Evolutionary conservation across 1,140 invertebrate species (phyloP).

Genomic region (Aphelenchoides besseyi): DNA sequence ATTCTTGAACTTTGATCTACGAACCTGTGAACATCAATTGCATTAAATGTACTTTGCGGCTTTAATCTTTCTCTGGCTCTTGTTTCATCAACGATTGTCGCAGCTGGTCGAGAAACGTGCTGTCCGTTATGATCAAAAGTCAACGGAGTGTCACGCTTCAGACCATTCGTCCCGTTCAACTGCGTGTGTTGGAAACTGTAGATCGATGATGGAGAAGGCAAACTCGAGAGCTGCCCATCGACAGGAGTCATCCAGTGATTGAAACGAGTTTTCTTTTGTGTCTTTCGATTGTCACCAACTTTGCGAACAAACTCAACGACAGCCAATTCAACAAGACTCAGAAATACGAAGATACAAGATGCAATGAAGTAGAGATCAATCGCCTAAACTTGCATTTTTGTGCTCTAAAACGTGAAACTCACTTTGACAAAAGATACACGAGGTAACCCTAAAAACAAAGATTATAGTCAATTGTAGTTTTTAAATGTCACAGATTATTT

Average conservation of each 20-base stretch:
- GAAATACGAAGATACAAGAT: conserved; percentile 65
- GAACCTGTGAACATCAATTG: no score
- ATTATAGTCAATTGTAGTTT: no score
- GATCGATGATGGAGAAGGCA: not conserved
- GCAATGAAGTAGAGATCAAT: conserved; percentile 64
- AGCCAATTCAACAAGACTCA: conserved; percentile 64
- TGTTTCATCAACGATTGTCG: no score
- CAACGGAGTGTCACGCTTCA: not conserved
- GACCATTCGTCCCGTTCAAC: not conserved
- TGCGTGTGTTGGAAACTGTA: not conserved
- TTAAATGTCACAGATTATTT: not conserved
- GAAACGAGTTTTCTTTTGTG: conserved; percentile 13
- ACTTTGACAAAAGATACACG: conserved; percentile 57
- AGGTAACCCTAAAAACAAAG: conserved; percentile 34
- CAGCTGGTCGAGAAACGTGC: conserved; percentile 11
- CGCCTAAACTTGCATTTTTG: conserved; percentile 18
- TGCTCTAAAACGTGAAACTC: conserved; percentile 15
- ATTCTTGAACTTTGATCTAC: no score
- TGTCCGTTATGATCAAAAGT: conserved; percentile 16
- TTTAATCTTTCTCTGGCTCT: no score
- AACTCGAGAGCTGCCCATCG: not conserved
- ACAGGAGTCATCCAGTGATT: not conserved
- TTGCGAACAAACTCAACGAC: conserved; percentile 62
- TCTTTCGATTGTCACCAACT: conserved; percentile 20
- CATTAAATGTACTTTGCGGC: no score